These are phyloP conservation scores for Hylaeus anthracinus DNA, from an alignment of 1,140 invertebrate genomes.

Conservation along the genomic window DNA sequence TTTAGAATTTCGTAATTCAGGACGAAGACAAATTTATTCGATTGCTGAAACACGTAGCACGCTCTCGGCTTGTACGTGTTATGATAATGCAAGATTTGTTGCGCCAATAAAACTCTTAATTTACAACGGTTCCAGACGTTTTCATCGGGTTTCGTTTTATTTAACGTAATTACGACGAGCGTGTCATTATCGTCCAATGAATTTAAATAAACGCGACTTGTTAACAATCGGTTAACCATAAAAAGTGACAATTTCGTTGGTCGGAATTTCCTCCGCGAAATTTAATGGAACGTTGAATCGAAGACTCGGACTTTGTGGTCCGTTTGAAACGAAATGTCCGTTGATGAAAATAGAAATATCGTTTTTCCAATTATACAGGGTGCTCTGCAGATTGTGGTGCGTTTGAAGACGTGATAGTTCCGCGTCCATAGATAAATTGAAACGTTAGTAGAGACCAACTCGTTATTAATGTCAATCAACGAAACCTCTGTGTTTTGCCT, in stretches of 20 bases:
- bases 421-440: background rate
- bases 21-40: constrained; percentile 65
- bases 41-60: constrained; percentile 57
- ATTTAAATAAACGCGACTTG: constrained; percentile 8
- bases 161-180: constrained; percentile 3
- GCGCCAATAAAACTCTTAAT: constrained; percentile 33
- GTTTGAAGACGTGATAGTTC: too few relatives aligned
- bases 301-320: background rate
- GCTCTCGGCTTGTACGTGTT: constrained; percentile 24
- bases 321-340: too few relatives aligned
- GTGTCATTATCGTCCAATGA: constrained; percentile 2
- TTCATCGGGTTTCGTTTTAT: constrained; percentile 19
- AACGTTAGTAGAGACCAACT: too few relatives aligned
- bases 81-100: constrained; percentile 52
- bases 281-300: background rate
- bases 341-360: too few relatives aligned
- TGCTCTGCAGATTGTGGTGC: too few relatives aligned
- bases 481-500: too few relatives aligned
- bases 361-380: too few relatives aligned
- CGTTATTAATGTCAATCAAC: too few relatives aligned
- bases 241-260: background rate
- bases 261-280: background rate
- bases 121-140: constrained; percentile 15
- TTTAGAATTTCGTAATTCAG: constrained; percentile 61
- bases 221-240: background rate